Evolutionary conservation across 2,113 vertebrate species (phyloP).

Genomic region (Brachyhypopomus occidentalis): DNA sequence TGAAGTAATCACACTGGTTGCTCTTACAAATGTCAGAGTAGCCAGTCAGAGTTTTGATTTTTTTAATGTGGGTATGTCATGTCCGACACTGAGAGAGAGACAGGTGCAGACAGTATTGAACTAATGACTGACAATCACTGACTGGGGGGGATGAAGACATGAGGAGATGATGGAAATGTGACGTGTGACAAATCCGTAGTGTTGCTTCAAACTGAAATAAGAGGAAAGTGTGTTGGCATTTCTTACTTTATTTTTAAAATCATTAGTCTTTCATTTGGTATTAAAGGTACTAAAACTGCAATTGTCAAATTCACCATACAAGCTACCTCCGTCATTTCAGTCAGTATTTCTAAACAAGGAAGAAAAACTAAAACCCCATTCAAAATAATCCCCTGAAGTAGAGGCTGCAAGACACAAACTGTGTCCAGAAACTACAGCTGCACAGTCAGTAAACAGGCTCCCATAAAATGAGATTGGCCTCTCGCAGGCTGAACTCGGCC

Average conservation of each 20-base stretch:
- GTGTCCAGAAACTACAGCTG: conserved; percentile 7
- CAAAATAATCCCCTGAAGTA: background rate
- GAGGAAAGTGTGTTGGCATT: background rate
- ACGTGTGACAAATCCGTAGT: background rate
- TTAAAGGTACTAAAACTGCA: background rate
- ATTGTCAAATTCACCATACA: no score
- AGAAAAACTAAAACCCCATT: background rate
- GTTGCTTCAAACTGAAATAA: background rate
- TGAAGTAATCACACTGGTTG: background rate
- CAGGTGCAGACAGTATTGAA: conserved; percentile 17
- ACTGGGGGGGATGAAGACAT: background rate
- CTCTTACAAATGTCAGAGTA: background rate
- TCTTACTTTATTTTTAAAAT: background rate
- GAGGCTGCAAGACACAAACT: background rate
- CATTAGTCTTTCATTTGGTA: background rate
- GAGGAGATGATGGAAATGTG: conserved; percentile 11
- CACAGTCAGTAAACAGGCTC: conserved; percentile 2
- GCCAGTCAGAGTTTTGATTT: background rate
- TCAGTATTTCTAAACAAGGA: no score
- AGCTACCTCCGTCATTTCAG: no score
- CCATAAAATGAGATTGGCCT: conserved; percentile 5
- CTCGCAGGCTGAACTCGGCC: conserved; percentile 23
- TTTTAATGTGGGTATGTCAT: background rate
- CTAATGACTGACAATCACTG: conserved; percentile 11
- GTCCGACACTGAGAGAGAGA: conserved; percentile 11